Conservation (phyloP, 2,113 vertebrate genomes). For the Cairina moschata region DNA sequence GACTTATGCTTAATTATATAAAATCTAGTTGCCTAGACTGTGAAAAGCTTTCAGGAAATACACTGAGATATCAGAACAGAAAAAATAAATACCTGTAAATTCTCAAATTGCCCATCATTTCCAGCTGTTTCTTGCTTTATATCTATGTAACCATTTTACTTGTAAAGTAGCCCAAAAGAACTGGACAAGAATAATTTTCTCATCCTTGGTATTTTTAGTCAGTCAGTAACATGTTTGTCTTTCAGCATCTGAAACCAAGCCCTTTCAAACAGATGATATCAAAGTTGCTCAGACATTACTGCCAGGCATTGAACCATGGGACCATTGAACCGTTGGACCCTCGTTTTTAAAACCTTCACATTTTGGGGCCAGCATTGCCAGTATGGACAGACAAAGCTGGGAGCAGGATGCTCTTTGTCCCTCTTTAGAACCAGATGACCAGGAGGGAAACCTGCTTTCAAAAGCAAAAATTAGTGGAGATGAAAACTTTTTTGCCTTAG, state of each 20-base stretch:
- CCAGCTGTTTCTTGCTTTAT: not conserved
- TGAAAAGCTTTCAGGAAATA: not conserved
- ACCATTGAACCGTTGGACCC: not conserved
- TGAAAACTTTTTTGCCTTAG: not conserved
- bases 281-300: not conserved
- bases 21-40: not conserved
- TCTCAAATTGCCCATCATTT: not conserved
- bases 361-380: not conserved
- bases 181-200: not conserved
- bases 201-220: rapidly evolving
- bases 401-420: not conserved
- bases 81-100: not conserved
- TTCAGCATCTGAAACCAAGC: not conserved
- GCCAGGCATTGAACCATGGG: not conserved
- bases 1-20: not conserved
- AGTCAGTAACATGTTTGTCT: not conserved
- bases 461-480: not conserved
- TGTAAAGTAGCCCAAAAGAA: not conserved
- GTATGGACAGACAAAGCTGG: not conserved
- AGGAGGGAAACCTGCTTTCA: not conserved
- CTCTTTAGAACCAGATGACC: not conserved
- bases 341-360: not conserved
- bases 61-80: not conserved
- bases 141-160: not conserved
- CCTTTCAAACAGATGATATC: not conserved